Conservation (phyloP, 1,140 invertebrate genomes). For the Magallana gigas region DNA sequence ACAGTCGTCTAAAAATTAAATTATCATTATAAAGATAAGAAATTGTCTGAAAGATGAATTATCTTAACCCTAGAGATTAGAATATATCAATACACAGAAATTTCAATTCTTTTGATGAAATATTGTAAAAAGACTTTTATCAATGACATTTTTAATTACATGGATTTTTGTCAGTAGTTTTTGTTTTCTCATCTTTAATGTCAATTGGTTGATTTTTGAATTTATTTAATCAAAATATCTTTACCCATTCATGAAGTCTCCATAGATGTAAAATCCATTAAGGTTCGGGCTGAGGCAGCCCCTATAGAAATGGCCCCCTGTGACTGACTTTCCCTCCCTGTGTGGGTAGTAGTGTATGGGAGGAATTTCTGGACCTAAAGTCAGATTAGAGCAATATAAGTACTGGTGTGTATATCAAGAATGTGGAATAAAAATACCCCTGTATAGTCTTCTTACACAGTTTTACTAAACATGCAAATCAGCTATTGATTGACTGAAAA, state of each 20-base stretch:
- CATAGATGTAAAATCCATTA: constrained; percentile 75
- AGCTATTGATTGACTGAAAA: too few relatives aligned
- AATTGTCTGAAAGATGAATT: constrained; percentile 52
- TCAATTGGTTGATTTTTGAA: too few relatives aligned
- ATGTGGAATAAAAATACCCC: too few relatives aligned
- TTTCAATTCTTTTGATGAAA: too few relatives aligned
- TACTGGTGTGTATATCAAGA: too few relatives aligned
- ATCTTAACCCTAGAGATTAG: neutral
- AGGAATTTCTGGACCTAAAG: constrained; percentile 59
- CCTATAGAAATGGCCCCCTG: constrained; percentile 76
- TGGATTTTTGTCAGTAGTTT: too few relatives aligned
- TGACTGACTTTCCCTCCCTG: constrained; percentile 74
- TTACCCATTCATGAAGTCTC: constrained; percentile 74
- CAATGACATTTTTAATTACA: too few relatives aligned
- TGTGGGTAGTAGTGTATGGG: constrained; percentile 74
- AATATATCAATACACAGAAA: neutral
- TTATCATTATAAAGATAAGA: constrained; percentile 40
- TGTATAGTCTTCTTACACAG: too few relatives aligned
- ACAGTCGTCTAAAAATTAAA: constrained; percentile 43
- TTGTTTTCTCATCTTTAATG: neutral
- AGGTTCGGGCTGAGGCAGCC: constrained; percentile 75
- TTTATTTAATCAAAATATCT: neutral
- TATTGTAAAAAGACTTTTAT: too few relatives aligned
- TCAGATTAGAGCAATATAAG: neutral
- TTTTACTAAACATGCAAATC: too few relatives aligned